Evolutionary conservation across 2,888 invertebrate species (phyloP).

Genomic region (Sphinx pinastri): DNA sequence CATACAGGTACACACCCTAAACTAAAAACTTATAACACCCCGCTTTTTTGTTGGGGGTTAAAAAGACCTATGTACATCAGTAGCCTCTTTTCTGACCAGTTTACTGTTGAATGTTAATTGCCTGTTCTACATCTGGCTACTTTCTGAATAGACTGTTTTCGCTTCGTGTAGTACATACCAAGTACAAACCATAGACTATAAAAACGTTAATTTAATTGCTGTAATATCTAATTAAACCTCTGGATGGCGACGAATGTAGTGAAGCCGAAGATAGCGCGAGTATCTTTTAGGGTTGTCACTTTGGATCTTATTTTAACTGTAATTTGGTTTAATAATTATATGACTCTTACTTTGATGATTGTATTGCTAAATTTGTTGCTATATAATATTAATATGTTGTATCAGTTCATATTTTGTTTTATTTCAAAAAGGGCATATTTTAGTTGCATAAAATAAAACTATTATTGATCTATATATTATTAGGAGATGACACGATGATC

Average conservation of each 20-base stretch:
- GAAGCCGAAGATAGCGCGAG: neutral
- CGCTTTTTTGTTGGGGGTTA: no score
- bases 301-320: neutral
- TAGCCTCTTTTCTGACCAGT: neutral
- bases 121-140: constrained; percentile 13
- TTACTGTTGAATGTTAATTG: constrained; percentile 9
- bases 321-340: no score
- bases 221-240: constrained; percentile 10
- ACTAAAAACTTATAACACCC: no score
- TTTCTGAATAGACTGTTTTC: constrained; percentile 7
- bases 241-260: constrained; percentile 6
- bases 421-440: no score
- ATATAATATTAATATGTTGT: no score
- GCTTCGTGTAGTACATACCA: neutral
- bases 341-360: no score
- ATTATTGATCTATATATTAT: no score
- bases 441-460: no score
- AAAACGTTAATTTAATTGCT: constrained; percentile 18
- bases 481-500: no score
- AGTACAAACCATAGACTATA: neutral
- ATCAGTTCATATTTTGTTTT: no score
- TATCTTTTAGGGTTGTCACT: constrained; percentile 5
- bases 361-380: no score
- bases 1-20: no score
- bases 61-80: neutral